These are phyloP conservation scores for Halocynthia roretzi DNA, from an alignment of 23 tunicate species.

Conservation along the genomic window DNA sequence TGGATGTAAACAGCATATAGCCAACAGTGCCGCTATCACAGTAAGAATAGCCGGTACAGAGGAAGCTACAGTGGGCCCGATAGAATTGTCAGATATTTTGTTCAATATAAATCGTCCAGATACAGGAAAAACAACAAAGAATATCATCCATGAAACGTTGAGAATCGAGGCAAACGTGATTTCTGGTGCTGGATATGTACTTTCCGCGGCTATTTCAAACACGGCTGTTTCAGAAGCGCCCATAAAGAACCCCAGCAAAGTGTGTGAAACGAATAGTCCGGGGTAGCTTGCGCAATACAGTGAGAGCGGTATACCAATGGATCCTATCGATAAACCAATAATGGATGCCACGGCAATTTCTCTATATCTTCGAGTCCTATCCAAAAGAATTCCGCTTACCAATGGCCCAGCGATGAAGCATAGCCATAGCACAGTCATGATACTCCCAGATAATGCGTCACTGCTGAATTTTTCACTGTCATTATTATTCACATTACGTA, in stretches of 20 bases:
- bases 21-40: constrained; percentile 21
- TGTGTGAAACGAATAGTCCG: constrained; percentile 31
- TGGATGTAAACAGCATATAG: constrained; percentile 28
- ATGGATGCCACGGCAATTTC: constrained; percentile 25
- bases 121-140: constrained; percentile 47
- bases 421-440: constrained; percentile 35
- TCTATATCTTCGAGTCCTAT: constrained; percentile 19
- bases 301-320: constrained; percentile 26
- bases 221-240: constrained; percentile 65
- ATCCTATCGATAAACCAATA: constrained; percentile 30
- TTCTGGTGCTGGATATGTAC: constrained; percentile 60
- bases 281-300: background rate
- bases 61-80: constrained; percentile 23
- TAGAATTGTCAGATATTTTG: background rate
- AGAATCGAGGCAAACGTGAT: constrained; percentile 46
- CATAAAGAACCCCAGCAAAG: constrained; percentile 49
- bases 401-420: constrained; percentile 48
- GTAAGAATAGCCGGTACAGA: constrained; percentile 21
- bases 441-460: constrained; percentile 31
- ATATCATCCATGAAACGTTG: constrained; percentile 48
- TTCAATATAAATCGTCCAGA: constrained; percentile 35
- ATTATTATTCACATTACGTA: constrained; percentile 1
- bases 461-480: background rate
- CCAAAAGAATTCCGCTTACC: constrained; percentile 31
- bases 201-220: constrained; percentile 59